Base-by-base conservation (phyloP, 2,888 invertebrate genomes). In the Diplazon laetatorius region DNA sequence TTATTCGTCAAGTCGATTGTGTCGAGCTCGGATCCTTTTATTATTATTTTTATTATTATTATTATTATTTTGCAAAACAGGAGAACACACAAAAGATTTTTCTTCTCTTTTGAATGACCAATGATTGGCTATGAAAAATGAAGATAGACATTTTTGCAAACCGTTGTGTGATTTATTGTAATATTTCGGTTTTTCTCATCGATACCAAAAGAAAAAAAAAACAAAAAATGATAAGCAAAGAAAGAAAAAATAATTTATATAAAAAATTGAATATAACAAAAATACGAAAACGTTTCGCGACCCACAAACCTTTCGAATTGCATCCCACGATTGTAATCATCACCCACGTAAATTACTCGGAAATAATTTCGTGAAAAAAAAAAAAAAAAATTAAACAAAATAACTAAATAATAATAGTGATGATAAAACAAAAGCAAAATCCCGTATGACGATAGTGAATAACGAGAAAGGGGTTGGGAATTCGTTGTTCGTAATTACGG, bases 71-170 rank as follows among this genome's bases (percentile, higher is more conserved):
- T n/a, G n/a, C n/a, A n/a, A n/a, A n/a, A n/a, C n/a, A n/a, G n/a
- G n/a, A n/a, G n/a, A n/a, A n/a, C n/a, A n/a, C n/a, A n/a, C n/a
- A n/a, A n/a, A n/a, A n/a, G n/a, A n/a, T n/a, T n/a, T n/a, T n/a
- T n/a, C n/a, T n/a, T n/a, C n/a, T 37, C 44, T 63, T 46, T 55
- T 37, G 10, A 55, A 72, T 63, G 44, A 44, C 62, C 55, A 63
- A 59, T 22, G 6, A 30, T 37, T 12, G 14, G 20, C 22, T 37
- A 59, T 46, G 46, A 60, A 60, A n/a, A n/a, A n/a, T n/a, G n/a
- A n/a, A n/a, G n/a, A n/a, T n/a, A n/a, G n/a, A n/a, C n/a, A n/a
- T n/a, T n/a, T n/a, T n/a, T n/a, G n/a, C n/a, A n/a, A n/a, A n/a
- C n/a, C n/a, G n/a, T n/a, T n/a, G n/a, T n/a, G n/a, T n/a, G n/a